These are phyloP conservation scores for Hemistola chrysoprasaria DNA, from an alignment of 2,888 invertebrate species.

Conservation along the genomic window DNA sequence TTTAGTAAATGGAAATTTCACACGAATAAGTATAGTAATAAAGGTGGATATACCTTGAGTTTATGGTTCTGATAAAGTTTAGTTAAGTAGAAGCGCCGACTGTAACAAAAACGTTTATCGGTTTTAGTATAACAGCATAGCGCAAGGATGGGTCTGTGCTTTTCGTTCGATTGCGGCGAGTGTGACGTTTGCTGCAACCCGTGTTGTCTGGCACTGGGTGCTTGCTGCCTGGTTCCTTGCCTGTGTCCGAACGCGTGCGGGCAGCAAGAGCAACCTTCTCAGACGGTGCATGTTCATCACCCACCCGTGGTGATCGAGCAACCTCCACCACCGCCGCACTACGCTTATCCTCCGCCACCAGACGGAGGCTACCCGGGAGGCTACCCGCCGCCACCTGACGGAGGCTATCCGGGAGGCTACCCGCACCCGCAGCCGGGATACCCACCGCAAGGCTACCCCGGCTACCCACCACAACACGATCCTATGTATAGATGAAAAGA, in stretches of 20 bases:
- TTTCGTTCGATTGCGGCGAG: slow-evolving; percentile 70
- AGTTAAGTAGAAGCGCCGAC: slow-evolving; percentile 13
- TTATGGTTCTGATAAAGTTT: slow-evolving; percentile 13
- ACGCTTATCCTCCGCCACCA: slow-evolving; percentile 42
- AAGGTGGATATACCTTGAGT: slow-evolving; percentile 18
- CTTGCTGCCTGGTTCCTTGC: slow-evolving; percentile 71
- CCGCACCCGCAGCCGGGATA: slow-evolving; percentile 39
- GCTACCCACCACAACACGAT: slow-evolving; percentile 34
- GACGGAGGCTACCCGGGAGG: slow-evolving; percentile 42
- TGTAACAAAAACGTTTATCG: slow-evolving; percentile 35
- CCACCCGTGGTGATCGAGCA: slow-evolving; percentile 56
- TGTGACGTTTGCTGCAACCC: slow-evolving; percentile 69
- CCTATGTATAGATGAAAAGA: slow-evolving; percentile 54
- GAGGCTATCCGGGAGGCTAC: slow-evolving; percentile 43
- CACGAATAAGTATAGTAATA: slow-evolving; percentile 28
- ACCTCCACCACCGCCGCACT: slow-evolving; percentile 42
- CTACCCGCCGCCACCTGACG: slow-evolving; percentile 40
- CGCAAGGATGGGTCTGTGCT: slow-evolving; percentile 66
- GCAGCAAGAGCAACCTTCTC: slow-evolving; percentile 58
- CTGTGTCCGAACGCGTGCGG: slow-evolving; percentile 74
- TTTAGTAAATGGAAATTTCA: slow-evolving; percentile 33
- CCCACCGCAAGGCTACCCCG: slow-evolving; percentile 29
- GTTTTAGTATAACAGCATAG: slow-evolving; percentile 53
- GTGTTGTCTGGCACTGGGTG: slow-evolving; percentile 68
- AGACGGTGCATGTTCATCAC: slow-evolving; percentile 64